A percentile compares a stretch with the other conserved stretches of the same genome.
Conservation (phyloP, 2,113 vertebrate species). For the Ctenomys sociabilis region DNA sequence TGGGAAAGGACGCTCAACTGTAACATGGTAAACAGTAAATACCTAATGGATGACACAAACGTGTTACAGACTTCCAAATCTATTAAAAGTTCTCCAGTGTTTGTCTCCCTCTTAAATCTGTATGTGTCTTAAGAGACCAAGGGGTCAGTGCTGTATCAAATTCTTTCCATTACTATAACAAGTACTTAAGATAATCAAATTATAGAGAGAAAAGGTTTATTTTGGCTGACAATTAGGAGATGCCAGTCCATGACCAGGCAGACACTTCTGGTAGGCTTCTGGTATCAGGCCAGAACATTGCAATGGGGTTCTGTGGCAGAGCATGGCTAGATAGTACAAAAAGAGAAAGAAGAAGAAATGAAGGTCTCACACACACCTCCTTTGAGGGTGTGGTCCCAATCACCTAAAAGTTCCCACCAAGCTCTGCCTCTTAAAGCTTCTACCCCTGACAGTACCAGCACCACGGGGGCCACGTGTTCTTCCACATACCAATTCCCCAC, state of each 20-base stretch:
- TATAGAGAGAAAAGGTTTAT: neutral
- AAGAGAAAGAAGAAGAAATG: neutral
- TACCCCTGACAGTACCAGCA: no score
- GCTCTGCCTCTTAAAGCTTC: neutral
- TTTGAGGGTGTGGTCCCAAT: neutral
- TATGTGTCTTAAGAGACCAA: neutral
- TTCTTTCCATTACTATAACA: neutral
- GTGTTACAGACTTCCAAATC: neutral
- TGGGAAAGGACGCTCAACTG: neutral
- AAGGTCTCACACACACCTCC: neutral
- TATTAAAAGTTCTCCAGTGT: neutral
- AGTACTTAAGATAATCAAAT: neutral
- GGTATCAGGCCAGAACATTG: neutral
- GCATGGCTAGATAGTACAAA: neutral
- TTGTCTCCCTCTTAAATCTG: neutral
- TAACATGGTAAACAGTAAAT: neutral
- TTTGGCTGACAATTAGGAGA: neutral
- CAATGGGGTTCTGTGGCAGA: neutral
- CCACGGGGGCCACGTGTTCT: neutral
- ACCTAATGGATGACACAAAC: neutral
- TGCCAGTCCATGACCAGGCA: neutral
- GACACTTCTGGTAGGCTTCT: neutral
- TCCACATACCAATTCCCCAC: neutral
- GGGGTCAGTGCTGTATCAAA: neutral
- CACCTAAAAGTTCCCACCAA: neutral